These are phyloP conservation scores for Drosophila arawakana DNA, from an alignment of 1,140 invertebrate species.

Conservation along the genomic window DNA sequence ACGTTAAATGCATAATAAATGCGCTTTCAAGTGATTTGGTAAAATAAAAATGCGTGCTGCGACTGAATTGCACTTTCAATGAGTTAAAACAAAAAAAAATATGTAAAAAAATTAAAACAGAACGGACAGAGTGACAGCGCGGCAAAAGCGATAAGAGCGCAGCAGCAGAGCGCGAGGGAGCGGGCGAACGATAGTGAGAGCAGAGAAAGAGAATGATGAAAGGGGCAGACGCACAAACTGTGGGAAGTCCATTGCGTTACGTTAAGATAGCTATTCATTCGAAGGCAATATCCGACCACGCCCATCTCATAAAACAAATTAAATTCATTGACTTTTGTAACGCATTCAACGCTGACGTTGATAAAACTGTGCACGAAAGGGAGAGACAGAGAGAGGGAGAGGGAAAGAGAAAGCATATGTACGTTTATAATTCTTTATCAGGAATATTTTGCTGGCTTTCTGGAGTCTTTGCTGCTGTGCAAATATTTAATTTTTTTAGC, in stretches of 20 bases:
- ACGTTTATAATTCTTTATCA: constrained; percentile 69
- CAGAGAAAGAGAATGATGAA: not conserved
- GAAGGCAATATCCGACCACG: constrained; percentile 26
- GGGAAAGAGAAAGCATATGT: constrained; percentile 16
- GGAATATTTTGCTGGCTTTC: constrained; percentile 43
- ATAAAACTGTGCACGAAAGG: not conserved
- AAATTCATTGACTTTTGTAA: constrained; percentile 65
- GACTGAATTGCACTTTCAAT: constrained; percentile 77
- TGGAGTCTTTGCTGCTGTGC: constrained; percentile 62
- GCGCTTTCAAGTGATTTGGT: constrained; percentile 64
- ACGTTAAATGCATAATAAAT: constrained; percentile 83
- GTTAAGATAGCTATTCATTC: constrained; percentile 15
- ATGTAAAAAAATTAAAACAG: constrained; percentile 37
- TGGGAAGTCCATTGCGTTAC: constrained; percentile 31
- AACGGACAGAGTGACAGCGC: constrained; percentile 12
- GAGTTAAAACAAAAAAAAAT: constrained; percentile 65
- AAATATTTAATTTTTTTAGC: constrained; percentile 66
- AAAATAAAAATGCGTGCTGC: constrained; percentile 72
- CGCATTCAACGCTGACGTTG: constrained; percentile 27
- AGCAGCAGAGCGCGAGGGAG: not conserved
- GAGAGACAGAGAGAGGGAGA: constrained; percentile 1
- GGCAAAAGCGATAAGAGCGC: not conserved
- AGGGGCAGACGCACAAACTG: constrained; percentile 3
- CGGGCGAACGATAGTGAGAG: not conserved
- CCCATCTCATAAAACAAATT: constrained; percentile 36